Conservation (phyloP, 2,113 vertebrate genomes). For the Pelobates fuscus region DNA sequence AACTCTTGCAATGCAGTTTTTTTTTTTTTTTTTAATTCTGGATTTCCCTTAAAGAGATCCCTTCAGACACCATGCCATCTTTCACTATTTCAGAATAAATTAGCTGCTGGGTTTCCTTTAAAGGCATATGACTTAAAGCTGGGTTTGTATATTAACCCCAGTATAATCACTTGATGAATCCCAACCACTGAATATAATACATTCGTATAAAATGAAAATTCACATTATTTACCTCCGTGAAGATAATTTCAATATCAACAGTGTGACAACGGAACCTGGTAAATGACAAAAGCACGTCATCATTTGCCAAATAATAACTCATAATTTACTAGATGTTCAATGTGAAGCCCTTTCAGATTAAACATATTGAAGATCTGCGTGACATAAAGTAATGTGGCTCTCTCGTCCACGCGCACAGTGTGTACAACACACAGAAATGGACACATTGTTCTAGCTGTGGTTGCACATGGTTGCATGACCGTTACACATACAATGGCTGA, state of each 20-base stretch:
- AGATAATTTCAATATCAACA: constrained; percentile 18
- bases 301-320: constrained; percentile 24
- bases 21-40: too few species aligned
- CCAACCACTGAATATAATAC: background rate
- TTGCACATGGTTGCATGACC: constrained; percentile 9
- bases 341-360: constrained; percentile 46
- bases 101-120: background rate
- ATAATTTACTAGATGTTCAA: constrained; percentile 22
- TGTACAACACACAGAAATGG: constrained; percentile 44
- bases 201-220: background rate
- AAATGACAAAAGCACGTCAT: constrained; percentile 4
- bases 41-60: too few species aligned
- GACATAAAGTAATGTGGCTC: constrained; percentile 6
- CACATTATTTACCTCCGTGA: background rate
- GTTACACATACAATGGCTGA: constrained; percentile 25
- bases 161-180: background rate
- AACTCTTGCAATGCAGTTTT: too few species aligned
- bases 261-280: background rate
- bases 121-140: background rate
- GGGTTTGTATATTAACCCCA: background rate
- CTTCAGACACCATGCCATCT: too few species aligned
- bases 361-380: constrained; percentile 39
- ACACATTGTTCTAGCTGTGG: constrained; percentile 10
- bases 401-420: constrained; percentile 19
- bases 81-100: too few species aligned